Base-by-base conservation (phyloP, 2,797 vertebrate genomes). In the Fistularia commersonii region DNA sequence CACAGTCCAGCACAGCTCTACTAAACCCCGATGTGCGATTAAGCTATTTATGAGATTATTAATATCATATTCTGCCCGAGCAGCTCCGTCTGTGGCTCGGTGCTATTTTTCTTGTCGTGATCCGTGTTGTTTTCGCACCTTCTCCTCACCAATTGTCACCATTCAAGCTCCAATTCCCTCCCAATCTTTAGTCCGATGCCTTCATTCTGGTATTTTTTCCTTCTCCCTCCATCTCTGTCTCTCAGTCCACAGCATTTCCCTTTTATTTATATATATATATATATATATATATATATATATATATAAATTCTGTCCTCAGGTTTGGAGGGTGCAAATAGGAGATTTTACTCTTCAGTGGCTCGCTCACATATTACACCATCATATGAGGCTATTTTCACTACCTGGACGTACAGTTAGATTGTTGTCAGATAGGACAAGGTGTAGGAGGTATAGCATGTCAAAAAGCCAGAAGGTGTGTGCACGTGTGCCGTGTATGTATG, bases 341-440 rank as follows among this genome's bases (percentile, higher is more conserved):
- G 33, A 52, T 39, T 11, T 13, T 48, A 57, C 45, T 51, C 38
- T 45, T 48, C 39, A 35, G 40, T 6, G 32, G 41, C 32, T 64
- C 41, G 8, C n/a, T 51, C 40, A n/a, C 34, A 58, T 61, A 58
- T 63, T 72, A 8, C 45, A 51, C 58, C 54, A 64, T 60, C 48
- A 55, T 59, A 48, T 11, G 8, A 7, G 45, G 42, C 43, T 56
- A 63, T 77, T 77, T 66, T 64, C 66, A 54, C 55, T 43, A 43
- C 40, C 52, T n/a, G 37, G 46, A 15, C 34, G 11, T 57, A 35
- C 51, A 50, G 62, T 51, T 48, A 72, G 74, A 76, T 80, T 59
- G 64, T 66, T 69, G 66, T 65, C 58, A 67, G 65, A 73, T 64
- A 74, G 52, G 64, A 67, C 43, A 46, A 53, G 37, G 57, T 77